Percentiles rank a stretch among this genome's conserved stretches.
These are phyloP conservation scores for Aramus guarauna DNA, from an alignment of 2,113 vertebrate genomes.

Conservation along the genomic window DNA sequence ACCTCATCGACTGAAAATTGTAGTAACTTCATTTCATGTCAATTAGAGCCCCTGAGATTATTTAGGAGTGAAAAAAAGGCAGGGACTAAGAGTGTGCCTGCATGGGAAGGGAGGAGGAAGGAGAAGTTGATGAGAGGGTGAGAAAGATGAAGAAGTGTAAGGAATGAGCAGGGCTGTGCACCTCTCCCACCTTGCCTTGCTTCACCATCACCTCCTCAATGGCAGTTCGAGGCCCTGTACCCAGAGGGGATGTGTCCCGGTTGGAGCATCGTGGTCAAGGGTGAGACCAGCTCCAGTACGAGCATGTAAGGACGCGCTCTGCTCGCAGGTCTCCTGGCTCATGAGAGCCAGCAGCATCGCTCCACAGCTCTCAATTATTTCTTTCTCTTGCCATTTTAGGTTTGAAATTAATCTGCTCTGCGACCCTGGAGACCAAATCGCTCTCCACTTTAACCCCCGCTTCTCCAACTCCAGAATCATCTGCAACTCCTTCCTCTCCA, in stretches of 20 bases:
- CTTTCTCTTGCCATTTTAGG: constrained; percentile 35
- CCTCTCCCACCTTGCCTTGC: not conserved
- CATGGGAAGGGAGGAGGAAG: not conserved
- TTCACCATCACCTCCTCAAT: not conserved
- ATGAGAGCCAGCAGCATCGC: rapidly evolving
- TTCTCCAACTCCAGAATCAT: constrained; percentile 73
- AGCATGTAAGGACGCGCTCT: constrained; percentile 61
- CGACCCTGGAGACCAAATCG: constrained; percentile 71
- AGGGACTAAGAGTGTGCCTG: not conserved
- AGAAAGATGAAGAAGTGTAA: not conserved
- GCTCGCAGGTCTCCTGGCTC: not conserved
- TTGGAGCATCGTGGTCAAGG: constrained; percentile 78
- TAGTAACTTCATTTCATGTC: not conserved
- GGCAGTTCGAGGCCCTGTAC: constrained; percentile 80
- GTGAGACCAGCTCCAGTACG: constrained; percentile 64
- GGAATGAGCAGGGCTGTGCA: not conserved
- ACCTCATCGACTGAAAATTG: not conserved
- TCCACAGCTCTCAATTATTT: not conserved
- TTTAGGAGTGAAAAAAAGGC: not conserved
- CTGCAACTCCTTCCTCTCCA: constrained; percentile 77
- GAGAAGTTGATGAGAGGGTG: not conserved
- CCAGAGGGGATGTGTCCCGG: constrained; percentile 79
- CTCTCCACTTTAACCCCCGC: constrained; percentile 80
- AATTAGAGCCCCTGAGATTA: not conserved
- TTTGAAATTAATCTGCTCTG: constrained; percentile 83